A percentile compares a stretch with the other conserved stretches of the same genome.
phyloP scores from a whole-genome alignment of 2,797 vertebrate species.

The Heterohyrax brucei region DNA sequence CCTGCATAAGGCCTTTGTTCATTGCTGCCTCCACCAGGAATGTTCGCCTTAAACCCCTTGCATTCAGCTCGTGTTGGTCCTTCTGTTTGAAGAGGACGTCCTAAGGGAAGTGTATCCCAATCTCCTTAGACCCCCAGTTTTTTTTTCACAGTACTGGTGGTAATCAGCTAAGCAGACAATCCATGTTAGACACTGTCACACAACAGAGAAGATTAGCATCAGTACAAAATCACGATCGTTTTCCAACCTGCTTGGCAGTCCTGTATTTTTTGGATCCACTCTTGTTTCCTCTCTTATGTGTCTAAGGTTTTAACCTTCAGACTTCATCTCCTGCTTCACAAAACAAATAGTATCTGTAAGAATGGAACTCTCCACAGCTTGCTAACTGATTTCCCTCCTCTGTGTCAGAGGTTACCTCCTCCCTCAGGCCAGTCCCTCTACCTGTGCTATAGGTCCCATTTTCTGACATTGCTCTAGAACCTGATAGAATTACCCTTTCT shows the following conservation, averaged over 20 bases:
- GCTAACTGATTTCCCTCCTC: not conserved
- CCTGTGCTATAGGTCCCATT: slow-evolving; percentile 39
- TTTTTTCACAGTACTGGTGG: not conserved
- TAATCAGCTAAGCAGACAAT: not conserved
- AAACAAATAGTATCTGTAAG: slow-evolving; percentile 62
- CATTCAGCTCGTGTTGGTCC: slow-evolving; percentile 4
- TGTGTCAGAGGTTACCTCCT: slow-evolving; percentile 36
- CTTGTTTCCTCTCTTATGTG: slow-evolving; percentile 33
- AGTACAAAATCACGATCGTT: not conserved
- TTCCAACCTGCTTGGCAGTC: slow-evolving; percentile 21
- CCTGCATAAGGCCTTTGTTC: slow-evolving; percentile 44
- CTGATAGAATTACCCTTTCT: slow-evolving; percentile 8
- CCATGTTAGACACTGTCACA: not conserved
- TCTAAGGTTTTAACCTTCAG: slow-evolving; percentile 69
- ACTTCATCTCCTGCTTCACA: slow-evolving; percentile 66
- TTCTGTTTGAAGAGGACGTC: slow-evolving; percentile 61
- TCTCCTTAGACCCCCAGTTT: not conserved
- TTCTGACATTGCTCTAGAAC: slow-evolving; percentile 47
- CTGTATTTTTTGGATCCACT: slow-evolving; percentile 51
- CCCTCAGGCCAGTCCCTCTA: not conserved
- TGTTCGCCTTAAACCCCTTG: slow-evolving; percentile 12
- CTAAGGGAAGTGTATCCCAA: not conserved
- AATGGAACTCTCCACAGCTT: slow-evolving; percentile 44
- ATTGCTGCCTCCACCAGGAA: slow-evolving; percentile 48
- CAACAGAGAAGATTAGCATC: slow-evolving; percentile 6